phyloP scores from a whole-genome alignment of 35 echinoderm and acorn worm species.

The Nesometra sesokonis region DNA sequence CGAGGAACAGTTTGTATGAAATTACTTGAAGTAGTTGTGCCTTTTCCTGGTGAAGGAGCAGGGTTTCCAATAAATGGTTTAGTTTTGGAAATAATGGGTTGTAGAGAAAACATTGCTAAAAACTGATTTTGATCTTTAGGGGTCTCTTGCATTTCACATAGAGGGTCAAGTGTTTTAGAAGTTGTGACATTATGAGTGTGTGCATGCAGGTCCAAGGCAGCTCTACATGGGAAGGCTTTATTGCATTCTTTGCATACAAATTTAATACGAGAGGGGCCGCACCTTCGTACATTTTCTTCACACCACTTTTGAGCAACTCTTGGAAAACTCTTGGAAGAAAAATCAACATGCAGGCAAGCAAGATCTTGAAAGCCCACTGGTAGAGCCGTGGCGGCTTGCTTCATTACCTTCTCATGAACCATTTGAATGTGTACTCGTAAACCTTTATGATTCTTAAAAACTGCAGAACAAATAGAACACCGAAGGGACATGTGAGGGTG shows the following conservation, averaged over 20 bases:
- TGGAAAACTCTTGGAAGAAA: constrained; percentile 77
- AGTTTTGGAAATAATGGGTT: background rate
- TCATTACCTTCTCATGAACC: constrained; percentile 55
- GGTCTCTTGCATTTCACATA: background rate
- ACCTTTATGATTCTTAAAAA: constrained; percentile 75
- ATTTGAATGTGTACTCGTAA: constrained; percentile 90
- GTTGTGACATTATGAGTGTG: background rate
- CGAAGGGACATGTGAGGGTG: constrained; percentile 62
- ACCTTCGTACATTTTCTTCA: constrained; percentile 45
- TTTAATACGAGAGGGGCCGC: constrained; percentile 2
- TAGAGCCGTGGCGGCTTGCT: constrained; percentile 9
- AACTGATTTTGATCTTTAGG: background rate
- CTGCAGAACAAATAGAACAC: constrained; percentile 54
- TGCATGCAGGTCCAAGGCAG: constrained; percentile 61
- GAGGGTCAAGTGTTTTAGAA: background rate
- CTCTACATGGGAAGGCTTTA: constrained; percentile 76
- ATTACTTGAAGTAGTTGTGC: background rate
- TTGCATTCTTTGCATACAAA: constrained; percentile 45
- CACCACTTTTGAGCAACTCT: constrained; percentile 79
- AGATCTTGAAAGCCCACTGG: constrained; percentile 57
- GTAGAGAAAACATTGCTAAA: background rate
- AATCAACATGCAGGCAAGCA: constrained; percentile 45
- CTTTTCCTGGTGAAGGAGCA: background rate
- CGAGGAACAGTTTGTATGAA: background rate
- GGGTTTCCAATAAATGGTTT: background rate